Conservation (phyloP, 2,888 invertebrate genomes). For the Kuschelorhynchus macadamiae region DNA sequence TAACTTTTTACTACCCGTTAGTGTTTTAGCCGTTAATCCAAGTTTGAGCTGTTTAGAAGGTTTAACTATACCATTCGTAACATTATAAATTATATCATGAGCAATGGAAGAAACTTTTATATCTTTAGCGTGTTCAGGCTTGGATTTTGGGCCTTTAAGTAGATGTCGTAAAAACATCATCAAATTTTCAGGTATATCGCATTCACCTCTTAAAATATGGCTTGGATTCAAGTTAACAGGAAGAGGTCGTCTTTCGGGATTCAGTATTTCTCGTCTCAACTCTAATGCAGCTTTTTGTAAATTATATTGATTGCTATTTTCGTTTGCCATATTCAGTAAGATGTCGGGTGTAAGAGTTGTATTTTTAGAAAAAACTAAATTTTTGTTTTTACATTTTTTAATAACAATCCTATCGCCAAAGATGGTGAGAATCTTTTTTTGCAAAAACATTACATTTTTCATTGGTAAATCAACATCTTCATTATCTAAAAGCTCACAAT, state of each 20-base stretch:
- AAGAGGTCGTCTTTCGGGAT: neutral
- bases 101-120: neutral
- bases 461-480: neutral
- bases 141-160: neutral
- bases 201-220: neutral
- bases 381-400: neutral
- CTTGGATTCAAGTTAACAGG: neutral
- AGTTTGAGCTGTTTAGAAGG: neutral
- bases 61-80: neutral
- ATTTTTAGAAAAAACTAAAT: neutral
- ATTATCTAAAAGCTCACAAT: neutral
- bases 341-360: neutral
- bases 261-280: neutral
- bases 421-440: neutral
- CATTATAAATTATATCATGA: neutral
- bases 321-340: neutral
- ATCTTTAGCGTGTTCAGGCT: neutral
- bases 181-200: neutral
- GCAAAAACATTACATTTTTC: neutral
- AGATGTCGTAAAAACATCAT: neutral
- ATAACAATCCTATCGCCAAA: neutral
- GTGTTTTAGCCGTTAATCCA: too few relatives aligned
- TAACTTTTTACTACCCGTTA: too few relatives aligned
- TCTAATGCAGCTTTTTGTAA: neutral
- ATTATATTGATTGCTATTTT: neutral